Percentiles rank a stretch among this genome's conserved stretches.
Evolutionary conservation across 2,888 invertebrate genomes (phyloP).

Genomic region (Ormyrus labotus): DNA sequence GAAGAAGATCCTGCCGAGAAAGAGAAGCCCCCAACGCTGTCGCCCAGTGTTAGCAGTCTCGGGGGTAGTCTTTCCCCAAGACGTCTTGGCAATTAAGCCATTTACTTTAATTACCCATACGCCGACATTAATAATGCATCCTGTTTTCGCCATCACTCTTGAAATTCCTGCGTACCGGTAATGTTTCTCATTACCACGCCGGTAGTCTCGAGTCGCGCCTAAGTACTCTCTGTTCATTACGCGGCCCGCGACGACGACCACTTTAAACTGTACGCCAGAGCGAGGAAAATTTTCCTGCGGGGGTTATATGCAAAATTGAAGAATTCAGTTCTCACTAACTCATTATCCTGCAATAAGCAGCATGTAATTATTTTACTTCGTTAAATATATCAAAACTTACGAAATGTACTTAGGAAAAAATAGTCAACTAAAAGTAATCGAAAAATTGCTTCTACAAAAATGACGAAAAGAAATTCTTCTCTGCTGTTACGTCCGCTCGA

Average conservation of each 20-base stretch:
- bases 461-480: too few relatives aligned
- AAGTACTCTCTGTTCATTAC: conserved; percentile 50
- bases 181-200: conserved; percentile 43
- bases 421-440: too few relatives aligned
- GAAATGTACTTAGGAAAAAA: too few relatives aligned
- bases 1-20: conserved; percentile 35
- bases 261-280: conserved; percentile 24
- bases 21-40: conserved; percentile 13
- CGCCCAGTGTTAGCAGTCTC: conserved; percentile 51
- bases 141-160: conserved; percentile 59
- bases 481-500: too few relatives aligned
- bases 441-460: too few relatives aligned
- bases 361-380: too few relatives aligned
- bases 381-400: too few relatives aligned
- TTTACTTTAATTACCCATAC: conserved; percentile 66
- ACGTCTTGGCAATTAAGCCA: conserved; percentile 64
- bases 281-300: too few relatives aligned
- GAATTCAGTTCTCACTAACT: too few relatives aligned
- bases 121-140: conserved; percentile 65
- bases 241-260: conserved; percentile 23
- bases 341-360: too few relatives aligned
- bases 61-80: conserved; percentile 50
- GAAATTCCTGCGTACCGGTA: conserved; percentile 51
- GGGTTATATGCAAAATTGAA: too few relatives aligned
- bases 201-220: conserved; percentile 41